Conservation (phyloP, 2,888 invertebrate species). For the Aspidiotus rigidus region DNA sequence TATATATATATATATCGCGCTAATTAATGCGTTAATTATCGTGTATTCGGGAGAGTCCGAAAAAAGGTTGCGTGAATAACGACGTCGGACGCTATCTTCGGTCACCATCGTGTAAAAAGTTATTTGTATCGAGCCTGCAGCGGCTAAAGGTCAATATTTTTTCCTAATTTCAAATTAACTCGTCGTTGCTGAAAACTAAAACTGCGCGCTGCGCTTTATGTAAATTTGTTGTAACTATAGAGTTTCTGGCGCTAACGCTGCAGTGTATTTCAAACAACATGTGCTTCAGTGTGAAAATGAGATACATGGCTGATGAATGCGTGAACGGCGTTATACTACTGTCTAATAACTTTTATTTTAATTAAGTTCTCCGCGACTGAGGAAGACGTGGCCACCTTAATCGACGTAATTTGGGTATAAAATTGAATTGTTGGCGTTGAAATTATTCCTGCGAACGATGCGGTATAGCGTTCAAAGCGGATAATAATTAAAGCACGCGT, state of each 20-base stretch:
- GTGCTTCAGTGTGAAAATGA: too few relatives aligned
- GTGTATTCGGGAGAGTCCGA: not conserved
- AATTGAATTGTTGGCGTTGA: not conserved
- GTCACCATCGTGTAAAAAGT: not conserved
- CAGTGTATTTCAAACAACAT: not conserved
- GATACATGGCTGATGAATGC: not conserved
- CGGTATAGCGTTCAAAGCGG: not conserved
- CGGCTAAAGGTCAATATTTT: conserved; percentile 2
- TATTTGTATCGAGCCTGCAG: not conserved
- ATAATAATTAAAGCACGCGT: not conserved
- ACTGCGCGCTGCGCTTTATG: too few relatives aligned
- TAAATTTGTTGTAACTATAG: not conserved
- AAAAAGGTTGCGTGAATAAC: not conserved
- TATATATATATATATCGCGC: not conserved
- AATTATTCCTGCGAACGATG: not conserved
- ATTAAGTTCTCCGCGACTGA: not conserved
- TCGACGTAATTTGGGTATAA: not conserved
- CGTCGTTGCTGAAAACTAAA: too few relatives aligned
- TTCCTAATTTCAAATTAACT: conserved; percentile 1
- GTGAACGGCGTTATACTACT: not conserved
- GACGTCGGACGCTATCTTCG: not conserved
- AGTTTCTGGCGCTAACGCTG: not conserved
- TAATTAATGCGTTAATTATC: conserved; percentile 2
- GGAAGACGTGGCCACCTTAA: not conserved
- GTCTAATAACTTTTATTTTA: conserved; percentile 3